A percentile compares a stretch with the other conserved stretches of the same genome.
These are phyloP conservation scores for Arrhopalites spinosus DNA, from an alignment of 2,888 invertebrate genomes.

Conservation along the genomic window DNA sequence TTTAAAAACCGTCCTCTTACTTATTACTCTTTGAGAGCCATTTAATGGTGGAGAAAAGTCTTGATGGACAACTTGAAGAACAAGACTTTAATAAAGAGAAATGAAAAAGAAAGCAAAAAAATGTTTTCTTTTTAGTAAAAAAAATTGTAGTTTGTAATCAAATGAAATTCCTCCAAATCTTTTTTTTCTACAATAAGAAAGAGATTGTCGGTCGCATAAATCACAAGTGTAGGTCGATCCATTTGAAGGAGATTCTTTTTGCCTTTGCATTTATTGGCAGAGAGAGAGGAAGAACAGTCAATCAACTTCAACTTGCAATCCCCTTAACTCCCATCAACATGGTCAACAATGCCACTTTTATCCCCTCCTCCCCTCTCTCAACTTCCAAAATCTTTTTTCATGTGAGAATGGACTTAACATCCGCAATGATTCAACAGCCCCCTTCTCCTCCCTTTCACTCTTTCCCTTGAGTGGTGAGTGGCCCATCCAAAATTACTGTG, in stretches of 20 bases:
- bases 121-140: slow-evolving; percentile 14
- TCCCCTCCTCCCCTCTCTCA: background rate
- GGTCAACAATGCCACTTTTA: background rate
- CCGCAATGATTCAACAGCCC: background rate
- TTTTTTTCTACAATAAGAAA: background rate
- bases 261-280: background rate
- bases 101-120: background rate
- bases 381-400: background rate
- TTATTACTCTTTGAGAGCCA: too few species aligned
- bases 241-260: background rate
- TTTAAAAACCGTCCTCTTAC: too few species aligned
- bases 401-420: too few species aligned
- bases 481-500: too few species aligned
- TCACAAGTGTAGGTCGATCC: background rate
- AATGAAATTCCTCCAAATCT: background rate
- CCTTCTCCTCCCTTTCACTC: background rate
- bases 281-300: background rate
- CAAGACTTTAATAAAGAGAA: too few species aligned
- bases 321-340: slow-evolving; percentile 15
- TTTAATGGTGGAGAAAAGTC: too few species aligned
- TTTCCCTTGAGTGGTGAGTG: background rate
- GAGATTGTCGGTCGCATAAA: slow-evolving; percentile 18
- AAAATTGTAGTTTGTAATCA: too few species aligned
- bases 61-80: too few species aligned
- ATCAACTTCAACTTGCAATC: slow-evolving; percentile 10